phyloP scores from a whole-genome alignment of 2,797 vertebrate species.

The Dipus sagitta region DNA sequence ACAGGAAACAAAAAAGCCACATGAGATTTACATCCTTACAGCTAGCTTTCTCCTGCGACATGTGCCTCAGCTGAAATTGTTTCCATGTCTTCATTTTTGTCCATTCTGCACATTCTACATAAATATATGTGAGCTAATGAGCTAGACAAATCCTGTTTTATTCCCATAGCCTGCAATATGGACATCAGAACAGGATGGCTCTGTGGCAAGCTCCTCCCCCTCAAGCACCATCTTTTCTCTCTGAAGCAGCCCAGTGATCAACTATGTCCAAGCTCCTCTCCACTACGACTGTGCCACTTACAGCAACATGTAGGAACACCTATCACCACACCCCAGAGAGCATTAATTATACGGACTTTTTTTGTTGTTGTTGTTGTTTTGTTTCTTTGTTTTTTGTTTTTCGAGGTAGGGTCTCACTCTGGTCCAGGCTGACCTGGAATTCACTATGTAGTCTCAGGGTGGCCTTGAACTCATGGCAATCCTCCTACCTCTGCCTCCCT shows the following conservation, averaged over 20 bases:
- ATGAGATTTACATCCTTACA: neutral
- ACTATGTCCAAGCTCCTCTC: neutral
- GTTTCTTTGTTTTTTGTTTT: too few relatives aligned
- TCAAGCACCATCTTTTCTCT: conserved; percentile 24
- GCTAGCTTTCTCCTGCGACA: neutral
- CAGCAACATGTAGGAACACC: neutral
- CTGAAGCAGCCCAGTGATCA: neutral
- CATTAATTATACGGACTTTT: neutral
- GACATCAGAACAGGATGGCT: neutral
- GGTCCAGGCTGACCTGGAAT: too few relatives aligned
- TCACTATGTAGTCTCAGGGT: too few relatives aligned
- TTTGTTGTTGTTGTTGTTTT: too few relatives aligned
- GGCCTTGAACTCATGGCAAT: too few relatives aligned
- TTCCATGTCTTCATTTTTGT: neutral
- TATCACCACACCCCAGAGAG: neutral
- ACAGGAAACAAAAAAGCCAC: neutral
- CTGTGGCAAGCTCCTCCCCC: neutral
- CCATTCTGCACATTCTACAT: neutral
- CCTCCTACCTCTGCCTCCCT: too few relatives aligned
- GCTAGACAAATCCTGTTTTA: conserved; percentile 20
- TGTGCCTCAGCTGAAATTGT: neutral
- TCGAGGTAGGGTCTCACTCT: too few relatives aligned
- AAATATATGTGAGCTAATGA: neutral
- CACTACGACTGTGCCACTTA: neutral
- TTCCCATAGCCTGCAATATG: neutral